Percentiles rank a stretch among this genome's conserved stretches.
Evolutionary conservation across 2,888 invertebrate species (phyloP).

Genomic region (Agrotis exclamationis): DNA sequence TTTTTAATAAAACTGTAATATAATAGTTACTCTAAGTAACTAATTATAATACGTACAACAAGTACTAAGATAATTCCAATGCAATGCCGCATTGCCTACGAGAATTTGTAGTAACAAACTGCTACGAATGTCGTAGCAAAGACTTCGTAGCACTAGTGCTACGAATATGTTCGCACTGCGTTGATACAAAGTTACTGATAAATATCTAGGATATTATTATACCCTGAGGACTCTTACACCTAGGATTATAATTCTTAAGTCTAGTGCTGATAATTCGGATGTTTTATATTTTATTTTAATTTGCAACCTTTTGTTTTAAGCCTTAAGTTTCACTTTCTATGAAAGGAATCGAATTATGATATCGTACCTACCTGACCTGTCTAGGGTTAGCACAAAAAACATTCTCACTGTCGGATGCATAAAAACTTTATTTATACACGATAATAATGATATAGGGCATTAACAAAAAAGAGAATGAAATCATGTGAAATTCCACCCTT

Average conservation of each 20-base stretch:
- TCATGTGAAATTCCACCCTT: constrained; percentile 84
- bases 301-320: constrained; percentile 9
- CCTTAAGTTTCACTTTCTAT: constrained; percentile 38
- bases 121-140: constrained; percentile 84
- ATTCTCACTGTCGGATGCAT: constrained; percentile 54
- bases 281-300: neutral
- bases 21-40: neutral
- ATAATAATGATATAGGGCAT: constrained; percentile 68
- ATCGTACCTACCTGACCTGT: constrained; percentile 38
- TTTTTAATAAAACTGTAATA: neutral
- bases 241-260: neutral
- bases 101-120: constrained; percentile 52
- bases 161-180: constrained; percentile 70
- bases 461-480: constrained; percentile 72
- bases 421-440: constrained; percentile 71
- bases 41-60: neutral
- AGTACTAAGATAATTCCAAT: constrained; percentile 26
- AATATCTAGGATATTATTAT: constrained; percentile 34
- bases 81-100: constrained; percentile 54
- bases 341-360: constrained; percentile 29
- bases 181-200: constrained; percentile 49
- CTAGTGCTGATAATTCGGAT: neutral
- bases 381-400: constrained; percentile 50
- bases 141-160: constrained; percentile 79
- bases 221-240: neutral